Percentiles rank a stretch among this genome's conserved stretches.
phyloP scores from a whole-genome alignment of 2,797 vertebrate genomes.

The Enteromius fasciolatus region DNA sequence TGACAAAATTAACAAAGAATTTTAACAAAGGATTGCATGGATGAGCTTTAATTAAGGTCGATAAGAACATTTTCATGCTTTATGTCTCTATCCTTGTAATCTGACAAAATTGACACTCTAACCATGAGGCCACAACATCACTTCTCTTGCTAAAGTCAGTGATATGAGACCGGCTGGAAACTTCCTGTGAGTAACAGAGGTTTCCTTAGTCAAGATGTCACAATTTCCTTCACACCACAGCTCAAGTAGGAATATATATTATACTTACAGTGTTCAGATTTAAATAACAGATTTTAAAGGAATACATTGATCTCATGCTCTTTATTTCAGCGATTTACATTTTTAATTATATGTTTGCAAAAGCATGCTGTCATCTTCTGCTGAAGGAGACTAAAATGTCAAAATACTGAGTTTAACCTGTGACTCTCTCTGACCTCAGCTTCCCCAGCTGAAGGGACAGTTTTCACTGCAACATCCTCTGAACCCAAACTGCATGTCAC shows the following conservation, averaged over 20 bases:
- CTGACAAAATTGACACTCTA: conserved; percentile 38
- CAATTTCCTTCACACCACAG: conserved; percentile 67
- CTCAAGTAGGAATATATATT: conserved; percentile 51
- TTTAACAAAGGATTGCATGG: background rate
- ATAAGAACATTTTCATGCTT: background rate
- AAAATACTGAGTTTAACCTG: background rate
- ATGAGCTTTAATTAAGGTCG: background rate
- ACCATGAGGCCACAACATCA: conserved; percentile 36
- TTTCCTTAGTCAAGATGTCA: conserved; percentile 65
- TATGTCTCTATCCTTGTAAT: conserved; percentile 3
- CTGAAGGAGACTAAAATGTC: background rate
- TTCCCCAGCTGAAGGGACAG: background rate
- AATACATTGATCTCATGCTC: conserved; percentile 26
- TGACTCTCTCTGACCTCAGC: background rate
- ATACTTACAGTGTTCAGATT: conserved; percentile 8
- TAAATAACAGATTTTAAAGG: conserved; percentile 31
- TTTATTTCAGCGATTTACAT: background rate
- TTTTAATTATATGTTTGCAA: conserved; percentile 1
- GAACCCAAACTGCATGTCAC: conserved; percentile 25
- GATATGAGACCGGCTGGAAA: conserved; percentile 56
- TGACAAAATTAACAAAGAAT: background rate
- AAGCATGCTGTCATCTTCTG: conserved; percentile 5
- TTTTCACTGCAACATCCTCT: background rate
- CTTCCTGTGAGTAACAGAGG: conserved; percentile 65
- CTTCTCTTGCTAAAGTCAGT: conserved; percentile 46